phyloP scores from a whole-genome alignment of 2,113 vertebrate species.

The Naja naja region DNA sequence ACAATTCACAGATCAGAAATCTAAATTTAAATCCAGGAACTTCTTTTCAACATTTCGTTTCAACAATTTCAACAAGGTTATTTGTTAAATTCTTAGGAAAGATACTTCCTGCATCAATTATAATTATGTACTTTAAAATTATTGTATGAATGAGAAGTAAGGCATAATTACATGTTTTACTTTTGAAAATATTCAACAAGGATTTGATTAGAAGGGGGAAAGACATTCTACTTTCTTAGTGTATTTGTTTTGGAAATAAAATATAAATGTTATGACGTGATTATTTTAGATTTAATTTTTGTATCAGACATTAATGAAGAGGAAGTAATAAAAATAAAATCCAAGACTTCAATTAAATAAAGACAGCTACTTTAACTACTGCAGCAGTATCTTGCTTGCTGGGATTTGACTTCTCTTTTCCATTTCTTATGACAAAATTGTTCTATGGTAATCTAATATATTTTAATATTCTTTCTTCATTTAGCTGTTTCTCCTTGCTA shows the following conservation, averaged over 20 bases:
- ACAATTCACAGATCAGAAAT: not conserved
- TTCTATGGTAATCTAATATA: not conserved
- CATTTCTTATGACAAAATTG: constrained; percentile 8
- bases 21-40: not conserved
- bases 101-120: not conserved
- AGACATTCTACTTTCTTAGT: not conserved
- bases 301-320: not conserved
- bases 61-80: not conserved
- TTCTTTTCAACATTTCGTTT: not conserved
- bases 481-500: constrained; percentile 7
- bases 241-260: not conserved
- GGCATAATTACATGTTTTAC: not conserved
- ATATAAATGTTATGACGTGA: not conserved
- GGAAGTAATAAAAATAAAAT: not conserved
- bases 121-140: not conserved
- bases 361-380: not conserved
- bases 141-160: not conserved
- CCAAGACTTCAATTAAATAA: not conserved
- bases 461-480: constrained; percentile 30
- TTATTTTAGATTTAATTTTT: not conserved
- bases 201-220: not conserved
- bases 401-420: not conserved
- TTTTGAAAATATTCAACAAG: not conserved
- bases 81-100: not conserved
- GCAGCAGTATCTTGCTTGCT: not conserved